Evolutionary conservation across 2,888 invertebrate genomes (phyloP), one percentile per base, ranked within the genome.

Genomic region (Monochamus alternatus): DNA sequence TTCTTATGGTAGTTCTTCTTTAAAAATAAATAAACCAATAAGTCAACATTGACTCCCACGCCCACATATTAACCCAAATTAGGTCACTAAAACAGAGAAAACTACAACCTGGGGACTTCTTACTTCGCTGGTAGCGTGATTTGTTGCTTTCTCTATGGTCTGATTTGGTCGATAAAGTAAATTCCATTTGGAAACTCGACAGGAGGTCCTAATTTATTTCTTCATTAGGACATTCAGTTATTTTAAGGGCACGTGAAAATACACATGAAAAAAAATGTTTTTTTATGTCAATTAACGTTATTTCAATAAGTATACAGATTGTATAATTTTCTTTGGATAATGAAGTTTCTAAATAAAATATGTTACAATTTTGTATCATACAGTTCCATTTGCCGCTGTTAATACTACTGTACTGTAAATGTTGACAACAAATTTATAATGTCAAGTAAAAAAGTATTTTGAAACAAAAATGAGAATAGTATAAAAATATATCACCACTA

Each of bases 21-120:
- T 43, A 43, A 43, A 58, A 38, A 38, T 43, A 52, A 31, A 58
- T 67, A 68, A 68, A 58, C 38, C 55, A 55, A 55, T 14, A n/a
- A 3, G 22, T n/a, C 14, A n/a, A 7, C 55, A 55, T n/a, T n/a
- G 14, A 55, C 14, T 55, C 10, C 58, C 43, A 44, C 69, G 31
- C 69, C 44, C 31, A n/a, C 43, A 47, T 31, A 44, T 44, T 47
- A 32, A 69, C 44, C 12, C 60, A 69, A 69, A 69, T 69, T 69
- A 60, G 60, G 69, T 51, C 69, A 60, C 69, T 69, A 60, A 69
- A 69, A 31, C 69, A 60, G 60, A 60, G 69, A 69, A 69, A 68
- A 69, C 43, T 69, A 69, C 60, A 30, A 69, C 69, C 60, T 58
- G 51, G 69, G 60, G 69, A 60, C 69, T 69, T 47, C 60, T 69